Percentiles rank a stretch among this genome's conserved stretches.
Evolutionary conservation across 2,113 vertebrate species (phyloP).

Genomic region (Lipotes vexillifer): DNA sequence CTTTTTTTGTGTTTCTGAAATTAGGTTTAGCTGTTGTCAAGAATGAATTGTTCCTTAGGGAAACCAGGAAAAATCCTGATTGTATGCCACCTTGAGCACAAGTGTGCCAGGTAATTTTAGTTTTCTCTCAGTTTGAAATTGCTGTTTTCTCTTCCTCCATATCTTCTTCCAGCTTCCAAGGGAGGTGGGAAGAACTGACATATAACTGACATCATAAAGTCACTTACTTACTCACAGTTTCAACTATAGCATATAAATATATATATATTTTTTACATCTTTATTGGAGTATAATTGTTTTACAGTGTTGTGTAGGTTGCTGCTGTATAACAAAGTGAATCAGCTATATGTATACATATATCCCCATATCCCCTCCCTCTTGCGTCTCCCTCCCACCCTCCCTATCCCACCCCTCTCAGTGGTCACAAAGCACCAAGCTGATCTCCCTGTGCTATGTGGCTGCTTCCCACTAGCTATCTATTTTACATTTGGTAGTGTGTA

Average conservation of each 20-base stretch:
- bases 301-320: too few relatives aligned
- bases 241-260: neutral
- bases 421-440: too few relatives aligned
- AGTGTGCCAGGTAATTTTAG: neutral
- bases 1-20: neutral
- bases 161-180: neutral
- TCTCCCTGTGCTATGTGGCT: too few relatives aligned
- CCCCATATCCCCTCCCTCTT: too few relatives aligned
- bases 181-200: neutral
- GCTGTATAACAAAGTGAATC: too few relatives aligned
- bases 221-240: neutral
- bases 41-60: neutral
- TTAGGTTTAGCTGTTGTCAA: neutral
- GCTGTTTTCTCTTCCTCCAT: neutral
- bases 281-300: too few relatives aligned
- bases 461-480: too few relatives aligned
- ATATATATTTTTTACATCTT: too few relatives aligned
- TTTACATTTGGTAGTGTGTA: too few relatives aligned
- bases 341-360: too few relatives aligned
- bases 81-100: neutral
- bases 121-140: neutral
- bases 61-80: constrained; percentile 16
- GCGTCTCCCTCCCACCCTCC: too few relatives aligned
- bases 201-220: neutral
- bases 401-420: too few relatives aligned